A percentile compares a stretch with the other conserved stretches of the same genome.
Conservation (phyloP, 2,888 invertebrate genomes). For the Ethmia dodecea region DNA sequence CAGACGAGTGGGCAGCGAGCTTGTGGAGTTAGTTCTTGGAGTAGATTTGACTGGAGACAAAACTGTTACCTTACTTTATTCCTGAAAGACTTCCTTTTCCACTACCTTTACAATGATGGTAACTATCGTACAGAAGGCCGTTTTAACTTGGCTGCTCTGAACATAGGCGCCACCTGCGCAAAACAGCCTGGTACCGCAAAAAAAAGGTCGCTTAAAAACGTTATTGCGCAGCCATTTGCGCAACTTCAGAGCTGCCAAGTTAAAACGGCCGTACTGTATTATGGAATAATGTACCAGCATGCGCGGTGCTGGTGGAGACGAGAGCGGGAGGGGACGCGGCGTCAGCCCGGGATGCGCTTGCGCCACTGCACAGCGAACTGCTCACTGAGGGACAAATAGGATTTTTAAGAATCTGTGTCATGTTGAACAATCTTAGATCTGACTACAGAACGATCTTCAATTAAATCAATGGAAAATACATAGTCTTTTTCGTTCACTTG, state of each 20-base stretch:
- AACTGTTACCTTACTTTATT: no score
- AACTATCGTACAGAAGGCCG: not conserved
- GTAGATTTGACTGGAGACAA: no score
- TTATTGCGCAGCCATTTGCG: not conserved
- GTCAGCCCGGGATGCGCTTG: slow-evolving; percentile 16
- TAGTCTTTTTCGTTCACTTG: not conserved
- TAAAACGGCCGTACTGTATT: not conserved
- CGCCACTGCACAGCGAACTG: slow-evolving; percentile 37
- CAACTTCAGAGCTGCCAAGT: not conserved
- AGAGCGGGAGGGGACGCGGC: slow-evolving; percentile 26
- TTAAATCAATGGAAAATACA: not conserved
- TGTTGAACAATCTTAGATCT: not conserved
- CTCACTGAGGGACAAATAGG: slow-evolving; percentile 31
- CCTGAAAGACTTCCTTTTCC: no score
- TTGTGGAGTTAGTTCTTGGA: no score
- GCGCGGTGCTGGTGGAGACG: slow-evolving; percentile 28
- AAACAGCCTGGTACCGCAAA: not conserved
- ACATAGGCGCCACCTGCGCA: not conserved
- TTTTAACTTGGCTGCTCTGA: not conserved
- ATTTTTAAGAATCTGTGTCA: no score
- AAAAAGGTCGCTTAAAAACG: not conserved
- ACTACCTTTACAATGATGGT: not conserved
- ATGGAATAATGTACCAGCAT: slow-evolving; percentile 6
- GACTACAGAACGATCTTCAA: not conserved
- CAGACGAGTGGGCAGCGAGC: no score